phyloP scores from a whole-genome alignment of 2,888 invertebrate genomes.

The Cephus spinipes region DNA sequence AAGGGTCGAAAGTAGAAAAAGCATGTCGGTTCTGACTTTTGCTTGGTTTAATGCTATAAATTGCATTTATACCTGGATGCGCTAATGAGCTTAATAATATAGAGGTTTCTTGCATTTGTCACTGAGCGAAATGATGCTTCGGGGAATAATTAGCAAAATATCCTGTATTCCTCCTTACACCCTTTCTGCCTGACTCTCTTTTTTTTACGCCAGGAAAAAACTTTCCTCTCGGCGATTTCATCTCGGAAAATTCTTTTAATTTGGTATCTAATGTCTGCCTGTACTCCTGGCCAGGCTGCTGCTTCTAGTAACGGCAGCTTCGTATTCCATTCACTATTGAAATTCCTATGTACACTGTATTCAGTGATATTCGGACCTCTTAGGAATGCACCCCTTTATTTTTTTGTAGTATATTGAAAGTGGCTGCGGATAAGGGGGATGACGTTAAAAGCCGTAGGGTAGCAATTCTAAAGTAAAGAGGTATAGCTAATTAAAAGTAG shows the following conservation, averaged over 20 bases:
- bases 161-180: slow-evolving; percentile 14
- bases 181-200: background rate
- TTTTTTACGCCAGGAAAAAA: background rate
- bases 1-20: slow-evolving; percentile 16
- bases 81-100: slow-evolving; percentile 23
- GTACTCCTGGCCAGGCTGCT: background rate
- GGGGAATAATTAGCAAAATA: slow-evolving; percentile 32
- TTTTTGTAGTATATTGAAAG: background rate
- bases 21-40: slow-evolving; percentile 4
- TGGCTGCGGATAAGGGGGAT: background rate
- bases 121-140: slow-evolving; percentile 6
- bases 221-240: background rate
- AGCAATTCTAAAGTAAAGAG: background rate
- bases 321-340: background rate
- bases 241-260: background rate
- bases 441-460: background rate
- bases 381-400: background rate
- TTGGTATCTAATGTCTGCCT: background rate
- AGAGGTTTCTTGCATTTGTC: slow-evolving; percentile 3
- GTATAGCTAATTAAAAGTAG: slow-evolving; percentile 55
- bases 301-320: background rate
- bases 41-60: slow-evolving; percentile 8
- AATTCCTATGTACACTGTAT: background rate
- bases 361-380: background rate
- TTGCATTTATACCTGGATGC: slow-evolving; percentile 12